These are phyloP conservation scores for Venusia cambrica DNA, from an alignment of 2,888 invertebrate species.

Conservation along the genomic window DNA sequence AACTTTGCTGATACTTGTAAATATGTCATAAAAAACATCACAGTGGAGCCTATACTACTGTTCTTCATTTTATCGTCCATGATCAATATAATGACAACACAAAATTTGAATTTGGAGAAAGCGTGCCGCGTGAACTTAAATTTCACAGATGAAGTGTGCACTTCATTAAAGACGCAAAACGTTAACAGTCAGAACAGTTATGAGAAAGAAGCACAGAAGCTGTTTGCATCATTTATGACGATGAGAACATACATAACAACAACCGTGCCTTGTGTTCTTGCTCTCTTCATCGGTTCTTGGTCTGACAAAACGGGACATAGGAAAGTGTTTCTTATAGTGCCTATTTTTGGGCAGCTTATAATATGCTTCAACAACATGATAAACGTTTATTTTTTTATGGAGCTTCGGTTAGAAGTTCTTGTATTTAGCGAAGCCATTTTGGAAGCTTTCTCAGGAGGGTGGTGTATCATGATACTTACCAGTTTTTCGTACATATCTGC, in stretches of 20 bases:
- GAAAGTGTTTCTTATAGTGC: constrained; percentile 87
- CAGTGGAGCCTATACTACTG: constrained; percentile 57
- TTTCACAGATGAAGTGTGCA: constrained; percentile 85
- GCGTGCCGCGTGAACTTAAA: constrained; percentile 90
- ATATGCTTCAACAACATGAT: constrained; percentile 86
- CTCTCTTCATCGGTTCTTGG: constrained; percentile 89
- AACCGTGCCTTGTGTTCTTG: constrained; percentile 86
- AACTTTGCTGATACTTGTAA: constrained; percentile 38
- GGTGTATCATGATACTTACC: constrained; percentile 90
- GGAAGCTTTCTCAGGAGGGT: constrained; percentile 88
- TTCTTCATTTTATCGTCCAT: constrained; percentile 51
- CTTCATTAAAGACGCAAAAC: constrained; percentile 84
- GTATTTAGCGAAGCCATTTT: constrained; percentile 87
- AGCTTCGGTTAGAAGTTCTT: constrained; percentile 87
- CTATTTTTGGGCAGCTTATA: constrained; percentile 86
- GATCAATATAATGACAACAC: constrained; percentile 85
- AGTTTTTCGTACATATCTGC: constrained; percentile 92
- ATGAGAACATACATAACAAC: constrained; percentile 92
- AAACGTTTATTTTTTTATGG: constrained; percentile 87
- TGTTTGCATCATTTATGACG: constrained; percentile 86
- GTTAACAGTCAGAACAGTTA: constrained; percentile 75
- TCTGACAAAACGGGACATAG: constrained; percentile 84
- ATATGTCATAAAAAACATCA: constrained; percentile 43
- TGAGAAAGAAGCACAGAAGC: constrained; percentile 82
- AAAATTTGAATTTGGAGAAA: constrained; percentile 90